Conservation (phyloP, 2,797 vertebrate species). For the Eidolon dupreanum region DNA sequence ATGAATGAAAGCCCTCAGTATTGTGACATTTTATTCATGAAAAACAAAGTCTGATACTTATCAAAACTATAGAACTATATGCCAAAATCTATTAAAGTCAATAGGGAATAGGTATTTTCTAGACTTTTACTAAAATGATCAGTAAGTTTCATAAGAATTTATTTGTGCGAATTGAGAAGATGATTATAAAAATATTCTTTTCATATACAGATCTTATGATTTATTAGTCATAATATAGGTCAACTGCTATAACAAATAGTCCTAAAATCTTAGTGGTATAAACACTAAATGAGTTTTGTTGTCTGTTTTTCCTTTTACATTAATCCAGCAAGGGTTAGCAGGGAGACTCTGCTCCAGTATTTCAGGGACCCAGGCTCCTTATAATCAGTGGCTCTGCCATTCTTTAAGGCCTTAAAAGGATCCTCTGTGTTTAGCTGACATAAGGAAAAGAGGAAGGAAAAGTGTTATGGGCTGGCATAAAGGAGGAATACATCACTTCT, state of each 20-base stretch:
- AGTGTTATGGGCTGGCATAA: background rate
- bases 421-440: background rate
- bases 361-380: background rate
- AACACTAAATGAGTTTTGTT: background rate
- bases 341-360: background rate
- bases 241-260: background rate
- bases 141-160: background rate
- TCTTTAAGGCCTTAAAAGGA: background rate
- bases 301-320: background rate
- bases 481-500: background rate
- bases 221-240: background rate
- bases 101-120: background rate
- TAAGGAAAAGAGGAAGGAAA: background rate
- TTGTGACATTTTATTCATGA: background rate
- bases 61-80: background rate
- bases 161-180: background rate
- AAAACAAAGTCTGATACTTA: constrained; percentile 41
- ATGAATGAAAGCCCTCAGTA: background rate
- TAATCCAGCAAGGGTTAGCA: background rate
- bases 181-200: constrained; percentile 12
- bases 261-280: background rate
- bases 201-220: background rate
- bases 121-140: background rate
- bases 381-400: background rate
- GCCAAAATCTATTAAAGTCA: background rate